Conservation (phyloP, 2,113 vertebrate species). For the Silurus meridionalis region DNA sequence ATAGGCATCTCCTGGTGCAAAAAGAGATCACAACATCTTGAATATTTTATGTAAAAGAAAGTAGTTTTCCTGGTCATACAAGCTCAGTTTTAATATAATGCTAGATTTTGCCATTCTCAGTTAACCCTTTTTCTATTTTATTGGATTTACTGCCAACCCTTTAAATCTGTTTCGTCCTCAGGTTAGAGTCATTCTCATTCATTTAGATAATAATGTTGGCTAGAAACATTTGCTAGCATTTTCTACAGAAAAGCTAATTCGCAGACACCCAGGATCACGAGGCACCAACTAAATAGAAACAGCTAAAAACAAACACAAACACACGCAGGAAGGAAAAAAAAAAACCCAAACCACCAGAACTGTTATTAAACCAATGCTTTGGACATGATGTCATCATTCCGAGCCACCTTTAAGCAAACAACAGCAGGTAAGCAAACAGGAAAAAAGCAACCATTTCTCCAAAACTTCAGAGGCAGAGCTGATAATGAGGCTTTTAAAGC, state of each 20-base stretch:
- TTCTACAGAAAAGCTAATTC: neutral
- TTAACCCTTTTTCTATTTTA: neutral
- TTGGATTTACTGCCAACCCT: neutral
- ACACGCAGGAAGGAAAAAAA: conserved; percentile 31
- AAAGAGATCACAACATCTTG: too few species aligned
- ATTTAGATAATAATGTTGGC: conserved; percentile 3
- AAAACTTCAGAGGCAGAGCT: conserved; percentile 60
- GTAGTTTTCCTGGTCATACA: neutral
- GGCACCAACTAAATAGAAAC: neutral
- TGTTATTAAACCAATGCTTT: conserved; percentile 59
- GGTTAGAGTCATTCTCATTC: neutral
- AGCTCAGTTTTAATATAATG: neutral
- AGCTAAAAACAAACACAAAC: conserved; percentile 15
- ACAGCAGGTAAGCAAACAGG: conserved; percentile 62
- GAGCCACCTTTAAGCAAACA: conserved; percentile 38
- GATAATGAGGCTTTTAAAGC: neutral
- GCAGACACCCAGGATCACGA: neutral
- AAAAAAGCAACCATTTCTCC: conserved; percentile 47
- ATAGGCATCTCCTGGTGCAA: neutral
- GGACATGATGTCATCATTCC: conserved; percentile 66
- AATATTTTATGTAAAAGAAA: neutral
- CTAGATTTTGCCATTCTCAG: neutral
- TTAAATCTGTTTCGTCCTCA: neutral
- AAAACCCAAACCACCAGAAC: conserved; percentile 26
- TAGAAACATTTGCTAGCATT: conserved; percentile 2